These are phyloP conservation scores for Prunella himalayana DNA, from an alignment of 2,113 vertebrate species.

Conservation along the genomic window DNA sequence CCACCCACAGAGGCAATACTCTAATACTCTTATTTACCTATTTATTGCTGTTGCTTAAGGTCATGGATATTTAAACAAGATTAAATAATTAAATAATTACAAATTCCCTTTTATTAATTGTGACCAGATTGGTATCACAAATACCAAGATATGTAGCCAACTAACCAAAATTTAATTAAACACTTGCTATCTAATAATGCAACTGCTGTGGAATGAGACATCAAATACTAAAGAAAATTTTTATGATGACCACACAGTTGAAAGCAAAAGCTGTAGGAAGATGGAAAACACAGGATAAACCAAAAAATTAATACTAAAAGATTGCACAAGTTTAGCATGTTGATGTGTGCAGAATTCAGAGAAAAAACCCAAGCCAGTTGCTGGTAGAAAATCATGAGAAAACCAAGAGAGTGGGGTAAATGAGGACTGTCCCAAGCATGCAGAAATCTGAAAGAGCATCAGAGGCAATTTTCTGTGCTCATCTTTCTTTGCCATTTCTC, in stretches of 20 bases:
- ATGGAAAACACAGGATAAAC: background rate
- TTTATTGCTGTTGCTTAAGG: background rate
- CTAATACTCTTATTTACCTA: background rate
- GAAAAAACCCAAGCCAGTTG: background rate
- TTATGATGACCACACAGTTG: background rate
- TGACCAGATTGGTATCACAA: background rate
- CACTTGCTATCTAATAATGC: background rate
- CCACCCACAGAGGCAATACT: background rate
- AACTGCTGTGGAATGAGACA: background rate
- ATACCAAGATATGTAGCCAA: background rate
- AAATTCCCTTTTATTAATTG: background rate
- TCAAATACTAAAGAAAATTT: background rate
- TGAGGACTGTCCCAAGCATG: background rate
- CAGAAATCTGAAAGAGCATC: background rate
- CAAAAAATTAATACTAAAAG: background rate
- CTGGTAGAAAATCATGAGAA: background rate
- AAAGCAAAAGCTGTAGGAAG: background rate
- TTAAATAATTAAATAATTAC: background rate
- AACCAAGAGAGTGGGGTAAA: background rate
- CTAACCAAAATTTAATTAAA: background rate
- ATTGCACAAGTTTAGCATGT: accelerated
- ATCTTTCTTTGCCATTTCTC: background rate
- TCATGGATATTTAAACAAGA: background rate
- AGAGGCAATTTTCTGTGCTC: background rate
- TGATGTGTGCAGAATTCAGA: background rate